Evolutionary conservation across 2,888 invertebrate genomes (phyloP).

Genomic region (Trachelus stipa): DNA sequence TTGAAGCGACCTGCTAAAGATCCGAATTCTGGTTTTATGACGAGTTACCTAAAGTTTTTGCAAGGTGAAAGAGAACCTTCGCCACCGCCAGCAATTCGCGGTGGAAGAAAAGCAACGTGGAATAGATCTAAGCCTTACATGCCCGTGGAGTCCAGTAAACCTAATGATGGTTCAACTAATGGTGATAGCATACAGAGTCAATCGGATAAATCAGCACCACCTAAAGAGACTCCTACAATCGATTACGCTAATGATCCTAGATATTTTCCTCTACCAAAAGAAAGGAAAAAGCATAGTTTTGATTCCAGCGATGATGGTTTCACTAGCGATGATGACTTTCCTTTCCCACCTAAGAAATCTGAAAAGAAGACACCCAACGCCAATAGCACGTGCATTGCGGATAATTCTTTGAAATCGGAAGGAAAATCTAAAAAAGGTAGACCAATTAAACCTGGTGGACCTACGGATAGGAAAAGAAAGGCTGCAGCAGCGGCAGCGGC

Average conservation of each 20-base stretch:
- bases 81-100: constrained; percentile 79
- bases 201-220: constrained; percentile 34
- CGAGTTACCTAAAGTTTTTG: constrained; percentile 86
- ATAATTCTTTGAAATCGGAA: constrained; percentile 40
- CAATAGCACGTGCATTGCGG: constrained; percentile 20
- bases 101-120: constrained; percentile 77
- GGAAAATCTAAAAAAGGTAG: constrained; percentile 63
- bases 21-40: constrained; percentile 84
- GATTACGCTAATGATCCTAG: constrained; percentile 75
- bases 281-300: constrained; percentile 75
- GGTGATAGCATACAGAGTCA: constrained; percentile 18
- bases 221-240: constrained; percentile 68
- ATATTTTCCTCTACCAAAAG: constrained; percentile 80
- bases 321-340: constrained; percentile 69
- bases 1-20: constrained; percentile 70
- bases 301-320: constrained; percentile 76
- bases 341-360: constrained; percentile 53
- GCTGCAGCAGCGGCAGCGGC: constrained; percentile 62
- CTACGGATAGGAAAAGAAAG: constrained; percentile 63
- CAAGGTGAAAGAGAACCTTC: constrained; percentile 86
- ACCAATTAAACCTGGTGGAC: constrained; percentile 66
- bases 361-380: constrained; percentile 43
- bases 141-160: constrained; percentile 44
- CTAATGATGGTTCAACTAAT: constrained; percentile 37
- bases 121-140: constrained; percentile 67